These are phyloP conservation scores for Thera obeliscata DNA, from an alignment of 2,888 invertebrate species.

Conservation along the genomic window DNA sequence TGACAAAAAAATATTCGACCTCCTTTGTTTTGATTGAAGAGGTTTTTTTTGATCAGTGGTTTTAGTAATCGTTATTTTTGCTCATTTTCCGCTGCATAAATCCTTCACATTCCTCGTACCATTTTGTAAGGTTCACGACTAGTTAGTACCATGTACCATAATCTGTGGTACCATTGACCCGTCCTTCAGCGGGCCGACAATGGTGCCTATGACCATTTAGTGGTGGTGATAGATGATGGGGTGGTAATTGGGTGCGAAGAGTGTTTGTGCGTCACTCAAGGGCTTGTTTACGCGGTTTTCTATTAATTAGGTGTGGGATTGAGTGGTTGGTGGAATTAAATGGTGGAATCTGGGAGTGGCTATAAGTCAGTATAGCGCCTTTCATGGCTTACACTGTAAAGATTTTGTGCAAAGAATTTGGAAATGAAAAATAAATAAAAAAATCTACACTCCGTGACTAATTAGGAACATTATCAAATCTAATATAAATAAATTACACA, in stretches of 20 bases:
- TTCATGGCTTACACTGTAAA: too few relatives aligned
- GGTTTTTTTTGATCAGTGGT: background rate
- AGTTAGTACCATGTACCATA: conserved; percentile 54
- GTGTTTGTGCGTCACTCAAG: conserved; percentile 38
- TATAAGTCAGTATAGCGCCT: too few relatives aligned
- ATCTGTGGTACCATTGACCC: conserved; percentile 66
- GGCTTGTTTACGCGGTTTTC: conserved; percentile 20
- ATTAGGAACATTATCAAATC: too few relatives aligned
- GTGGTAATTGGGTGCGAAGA: conserved; percentile 40
- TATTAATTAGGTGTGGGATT: conserved; percentile 20
- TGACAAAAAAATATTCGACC: too few relatives aligned
- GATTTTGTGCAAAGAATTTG: too few relatives aligned
- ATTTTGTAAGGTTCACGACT: conserved; percentile 79
- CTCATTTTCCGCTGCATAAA: background rate
- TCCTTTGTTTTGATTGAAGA: too few relatives aligned
- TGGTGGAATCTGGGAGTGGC: background rate
- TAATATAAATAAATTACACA: too few relatives aligned
- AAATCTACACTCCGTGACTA: too few relatives aligned
- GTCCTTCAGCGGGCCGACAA: conserved; percentile 70
- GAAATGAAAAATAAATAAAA: too few relatives aligned
- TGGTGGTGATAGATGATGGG: conserved; percentile 40
- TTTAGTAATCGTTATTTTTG: background rate
- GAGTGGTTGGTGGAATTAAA: conserved; percentile 1
- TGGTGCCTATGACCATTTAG: conserved; percentile 57
- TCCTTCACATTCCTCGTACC: conserved; percentile 37